Evolutionary conservation across 2,797 vertebrate genomes (phyloP), one percentile per base, ranked within the genome.

Genomic region (Sebastes minor): DNA sequence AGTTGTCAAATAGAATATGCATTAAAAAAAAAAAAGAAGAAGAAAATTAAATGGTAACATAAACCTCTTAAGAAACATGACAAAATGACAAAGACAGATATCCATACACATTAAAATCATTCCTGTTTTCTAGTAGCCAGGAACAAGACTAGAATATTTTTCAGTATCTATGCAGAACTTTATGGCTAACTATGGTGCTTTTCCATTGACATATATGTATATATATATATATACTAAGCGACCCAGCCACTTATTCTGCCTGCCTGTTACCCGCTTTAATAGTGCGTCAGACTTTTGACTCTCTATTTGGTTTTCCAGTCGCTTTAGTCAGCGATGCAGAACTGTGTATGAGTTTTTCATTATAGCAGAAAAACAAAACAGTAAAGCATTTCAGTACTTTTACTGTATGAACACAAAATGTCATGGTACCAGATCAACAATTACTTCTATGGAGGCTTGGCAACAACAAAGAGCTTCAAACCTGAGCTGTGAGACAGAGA

Each of bases 341-440:
- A 53, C 20, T 18, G 16, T 64, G 22, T 14, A 42, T 5, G 8
- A 35, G 14, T 60, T 18, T 46, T 55, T 62, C 46, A 46, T 46
- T 27, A 38, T 6, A 53, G 13, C 57, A 55, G 38, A 71, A 65
- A 76, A 38, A 27, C 32, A 55, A 64, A 70, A 25, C 2, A 63
- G 14, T 30, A 18, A 61, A 23, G 33, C 5, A 57, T 67, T 68
- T 80, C n/a, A 56, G 30, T 62, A 68, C 18, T 28, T 28, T 16
- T 46, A 46, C 16, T 46, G 42, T 65, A 69, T 72, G 71, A 38
- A 46, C 72, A 53, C 61, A 70, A 71, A 75, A 52, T 25, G 20
- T 61, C 33, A 83, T 56, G n/a, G 70, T 55, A 74, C 35, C 53
- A 82, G 64, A 64, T 78, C 55, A 65, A 82, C 46, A 78, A 69